Base-by-base conservation (phyloP, 2,888 invertebrate genomes). In the Apomyelois bistriatella region DNA sequence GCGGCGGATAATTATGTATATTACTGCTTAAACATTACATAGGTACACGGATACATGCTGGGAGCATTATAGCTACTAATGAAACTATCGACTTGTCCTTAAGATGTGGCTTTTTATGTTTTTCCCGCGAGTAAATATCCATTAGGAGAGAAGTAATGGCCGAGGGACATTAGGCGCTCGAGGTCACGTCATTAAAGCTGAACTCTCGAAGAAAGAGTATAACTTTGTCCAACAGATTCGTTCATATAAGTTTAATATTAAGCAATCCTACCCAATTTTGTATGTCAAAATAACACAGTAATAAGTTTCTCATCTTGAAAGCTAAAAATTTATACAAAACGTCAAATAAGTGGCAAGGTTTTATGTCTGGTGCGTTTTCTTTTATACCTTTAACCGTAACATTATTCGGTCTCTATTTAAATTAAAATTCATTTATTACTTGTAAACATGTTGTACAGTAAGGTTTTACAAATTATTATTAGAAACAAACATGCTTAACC, bases 121-220 rank as follows among this genome's bases (percentile, higher is more conserved):
- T 68, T 64, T 70, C 32, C 66, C 61, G 69, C 74, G 76, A 76
- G 79, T 82, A 80, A 81, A 85, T 84, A 79, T 82, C 83, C 82
- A 85, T 85, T 85, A 84, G 74, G 68, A 69, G 63, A 68, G 70
- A 72, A 79, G 81, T 82, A 82, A 82, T 79, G 80, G 76, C 68
- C 61, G 59, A 62, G 69, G 68, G 70, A 77, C 80, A 80, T 84
- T 82, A 82, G 71, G 70, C 65, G 67, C 61, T 60, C 73, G 72
- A 74, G 72, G 73, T 74, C 72, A 71, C 66, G 65, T 72, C 75
- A 74, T 75, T 76, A 76, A 70, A 69, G 65, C 66, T 62, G 61
- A 65, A 70, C 71, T 69, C 68, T 62, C 51, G 50, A 63, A 64
- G 64, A 68, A 71, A 70, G 62, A 62, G 15, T 32, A 59, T 50